A percentile compares a stretch with the other conserved stretches of the same genome.
Conservation (phyloP, 2,113 vertebrate genomes). For the Crotalus tigris region DNA sequence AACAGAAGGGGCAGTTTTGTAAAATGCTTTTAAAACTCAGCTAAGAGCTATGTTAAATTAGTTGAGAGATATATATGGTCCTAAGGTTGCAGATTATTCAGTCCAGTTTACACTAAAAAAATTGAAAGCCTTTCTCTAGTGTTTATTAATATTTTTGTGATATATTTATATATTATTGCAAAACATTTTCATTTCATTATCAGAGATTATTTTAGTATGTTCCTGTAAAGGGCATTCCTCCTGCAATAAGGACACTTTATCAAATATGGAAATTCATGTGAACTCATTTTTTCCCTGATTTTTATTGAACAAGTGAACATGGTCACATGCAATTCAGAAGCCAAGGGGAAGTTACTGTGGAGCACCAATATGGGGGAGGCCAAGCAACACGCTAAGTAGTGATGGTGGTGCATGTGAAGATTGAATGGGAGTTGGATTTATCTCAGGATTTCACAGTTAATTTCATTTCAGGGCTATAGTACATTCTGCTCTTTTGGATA, state of each 20-base stretch:
- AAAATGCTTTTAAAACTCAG: not conserved
- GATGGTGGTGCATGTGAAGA: not conserved
- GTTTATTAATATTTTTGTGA: not conserved
- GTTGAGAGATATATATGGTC: not conserved
- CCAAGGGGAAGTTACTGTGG: not conserved
- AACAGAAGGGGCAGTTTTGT: not conserved
- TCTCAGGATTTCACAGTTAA: not conserved
- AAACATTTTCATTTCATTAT: constrained; percentile 31
- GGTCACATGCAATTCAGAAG: not conserved
- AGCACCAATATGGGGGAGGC: not conserved
- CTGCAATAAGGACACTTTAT: not conserved
- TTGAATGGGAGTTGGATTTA: not conserved
- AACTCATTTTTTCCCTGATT: not conserved
- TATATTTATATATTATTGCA: not conserved
- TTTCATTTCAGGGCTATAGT: not conserved
- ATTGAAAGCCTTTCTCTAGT: constrained; percentile 15
- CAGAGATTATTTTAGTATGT: constrained; percentile 40
- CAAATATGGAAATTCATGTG: not conserved
- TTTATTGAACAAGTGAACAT: not conserved
- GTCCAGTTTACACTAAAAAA: not conserved
- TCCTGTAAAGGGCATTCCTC: constrained; percentile 9
- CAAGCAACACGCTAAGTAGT: not conserved
- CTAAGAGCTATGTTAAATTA: not conserved
- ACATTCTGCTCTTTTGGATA: not conserved
- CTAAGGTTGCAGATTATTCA: not conserved